Conservation (phyloP, 2,888 invertebrate genomes). For the Ophioninae sp. region DNA sequence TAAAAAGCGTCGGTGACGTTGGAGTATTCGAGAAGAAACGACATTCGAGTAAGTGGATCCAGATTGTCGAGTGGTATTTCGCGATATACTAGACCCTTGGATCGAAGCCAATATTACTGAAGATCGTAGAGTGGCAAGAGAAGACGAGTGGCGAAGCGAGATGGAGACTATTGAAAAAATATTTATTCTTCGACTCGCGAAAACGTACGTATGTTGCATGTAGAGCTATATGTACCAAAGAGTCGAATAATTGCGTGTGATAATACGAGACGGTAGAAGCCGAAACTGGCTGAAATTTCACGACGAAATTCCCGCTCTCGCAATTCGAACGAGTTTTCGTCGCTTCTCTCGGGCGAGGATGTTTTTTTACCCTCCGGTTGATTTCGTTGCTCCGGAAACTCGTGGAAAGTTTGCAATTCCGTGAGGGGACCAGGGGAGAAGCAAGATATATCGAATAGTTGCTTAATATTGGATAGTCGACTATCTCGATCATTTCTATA, state of each 20-base stretch:
- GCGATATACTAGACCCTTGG: conserved; percentile 44
- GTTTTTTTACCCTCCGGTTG: conserved; percentile 42
- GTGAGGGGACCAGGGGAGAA: conserved; percentile 6
- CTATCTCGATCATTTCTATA: no score
- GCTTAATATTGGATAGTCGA: no score
- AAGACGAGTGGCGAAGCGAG: conserved; percentile 1
- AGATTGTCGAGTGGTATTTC: conserved; percentile 46
- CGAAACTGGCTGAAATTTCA: conserved; percentile 19
- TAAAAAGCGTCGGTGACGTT: neutral
- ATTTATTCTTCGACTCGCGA: conserved; percentile 25
- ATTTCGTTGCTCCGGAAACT: conserved; percentile 47
- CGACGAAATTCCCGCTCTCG: conserved; percentile 3
- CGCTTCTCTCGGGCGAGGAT: neutral
- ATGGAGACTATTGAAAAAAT: conserved; percentile 13
- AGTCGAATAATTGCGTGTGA: conserved; percentile 30
- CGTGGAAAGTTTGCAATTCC: conserved; percentile 40
- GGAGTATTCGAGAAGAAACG: conserved; percentile 10
- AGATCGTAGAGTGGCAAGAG: conserved; percentile 14
- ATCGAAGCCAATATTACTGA: conserved; percentile 50
- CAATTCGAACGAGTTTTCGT: conserved; percentile 21
- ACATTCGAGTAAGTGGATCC: conserved; percentile 28
- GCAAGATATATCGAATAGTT: no score
- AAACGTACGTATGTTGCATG: conserved; percentile 4
- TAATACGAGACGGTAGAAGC: conserved; percentile 17
- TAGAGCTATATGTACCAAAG: conserved; percentile 15